Evolutionary conservation across 2,888 invertebrate genomes (phyloP).

Genomic region (Stenolophus ochropezus): DNA sequence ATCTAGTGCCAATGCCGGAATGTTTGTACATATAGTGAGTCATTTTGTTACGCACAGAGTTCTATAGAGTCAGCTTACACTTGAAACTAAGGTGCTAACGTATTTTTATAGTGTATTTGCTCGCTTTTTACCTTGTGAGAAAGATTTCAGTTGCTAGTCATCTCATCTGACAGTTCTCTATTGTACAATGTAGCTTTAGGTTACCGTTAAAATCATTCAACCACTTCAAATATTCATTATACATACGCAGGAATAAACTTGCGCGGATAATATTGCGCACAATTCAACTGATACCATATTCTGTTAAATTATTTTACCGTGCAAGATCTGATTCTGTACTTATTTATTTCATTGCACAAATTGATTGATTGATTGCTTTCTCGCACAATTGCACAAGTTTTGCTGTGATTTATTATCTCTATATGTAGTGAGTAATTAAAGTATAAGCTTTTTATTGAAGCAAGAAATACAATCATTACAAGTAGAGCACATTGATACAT

Average conservation of each 20-base stretch:
- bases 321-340: slow-evolving; percentile 9
- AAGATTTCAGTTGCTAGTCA: background rate
- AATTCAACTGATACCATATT: too few relatives aligned
- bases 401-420: slow-evolving; percentile 51
- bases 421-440: slow-evolving; percentile 43
- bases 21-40: slow-evolving; percentile 41
- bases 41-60: slow-evolving; percentile 32
- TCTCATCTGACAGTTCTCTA: background rate
- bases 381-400: slow-evolving; percentile 34
- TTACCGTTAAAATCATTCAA: background rate
- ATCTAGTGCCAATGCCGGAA: slow-evolving; percentile 24
- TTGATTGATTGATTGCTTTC: slow-evolving; percentile 8
- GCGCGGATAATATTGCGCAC: too few relatives aligned
- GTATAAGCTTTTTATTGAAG: slow-evolving; percentile 40
- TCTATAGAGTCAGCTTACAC: slow-evolving; percentile 42
- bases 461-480: slow-evolving; percentile 31
- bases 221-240: background rate
- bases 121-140: slow-evolving; percentile 3
- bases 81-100: slow-evolving; percentile 59
- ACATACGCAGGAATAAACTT: too few relatives aligned
- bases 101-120: slow-evolving; percentile 54
- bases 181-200: background rate
- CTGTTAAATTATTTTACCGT: background rate
- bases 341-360: slow-evolving; percentile 11
- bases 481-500: slow-evolving; percentile 9